These are phyloP conservation scores for Tenthredo notha DNA, from an alignment of 2,888 invertebrate genomes.

Conservation along the genomic window DNA sequence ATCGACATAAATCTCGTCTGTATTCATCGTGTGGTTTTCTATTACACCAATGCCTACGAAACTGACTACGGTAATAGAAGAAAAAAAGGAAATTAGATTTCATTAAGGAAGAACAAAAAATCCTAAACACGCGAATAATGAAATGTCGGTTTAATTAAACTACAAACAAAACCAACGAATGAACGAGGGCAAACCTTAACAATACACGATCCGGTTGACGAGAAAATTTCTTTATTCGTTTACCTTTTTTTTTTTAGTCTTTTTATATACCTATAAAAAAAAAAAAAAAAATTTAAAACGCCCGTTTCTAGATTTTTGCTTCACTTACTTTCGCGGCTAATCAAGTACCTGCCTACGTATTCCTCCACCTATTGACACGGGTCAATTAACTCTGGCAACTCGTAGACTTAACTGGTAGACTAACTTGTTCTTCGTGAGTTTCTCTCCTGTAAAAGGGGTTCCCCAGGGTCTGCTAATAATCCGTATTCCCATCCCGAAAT, in stretches of 20 bases:
- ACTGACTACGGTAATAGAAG: not conserved
- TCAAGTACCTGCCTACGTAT: not conserved
- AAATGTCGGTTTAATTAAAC: not conserved
- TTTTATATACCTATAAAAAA: not conserved
- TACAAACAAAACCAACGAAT: not conserved
- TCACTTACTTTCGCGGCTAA: not conserved
- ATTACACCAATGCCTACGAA: not conserved
- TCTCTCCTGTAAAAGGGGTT: not conserved
- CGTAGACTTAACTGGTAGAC: slow-evolving; percentile 47
- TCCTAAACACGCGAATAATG: not conserved
- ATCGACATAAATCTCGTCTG: not conserved
- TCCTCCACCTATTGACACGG: slow-evolving; percentile 34
- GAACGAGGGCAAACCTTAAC: not conserved
- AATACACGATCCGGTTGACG: not conserved
- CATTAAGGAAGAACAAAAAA: not conserved
- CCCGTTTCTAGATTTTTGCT: not conserved
- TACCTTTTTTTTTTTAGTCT: no score
- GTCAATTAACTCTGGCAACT: slow-evolving; percentile 43
- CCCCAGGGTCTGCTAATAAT: slow-evolving; percentile 48
- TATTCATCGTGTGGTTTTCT: not conserved
- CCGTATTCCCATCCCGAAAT: slow-evolving; percentile 7
- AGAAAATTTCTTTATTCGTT: not conserved
- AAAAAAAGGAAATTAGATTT: not conserved
- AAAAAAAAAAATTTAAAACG: not conserved
- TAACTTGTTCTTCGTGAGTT: slow-evolving; percentile 41